Evolutionary conservation across 2,113 vertebrate species (phyloP).

Genomic region (Amblyopsis rosae): DNA sequence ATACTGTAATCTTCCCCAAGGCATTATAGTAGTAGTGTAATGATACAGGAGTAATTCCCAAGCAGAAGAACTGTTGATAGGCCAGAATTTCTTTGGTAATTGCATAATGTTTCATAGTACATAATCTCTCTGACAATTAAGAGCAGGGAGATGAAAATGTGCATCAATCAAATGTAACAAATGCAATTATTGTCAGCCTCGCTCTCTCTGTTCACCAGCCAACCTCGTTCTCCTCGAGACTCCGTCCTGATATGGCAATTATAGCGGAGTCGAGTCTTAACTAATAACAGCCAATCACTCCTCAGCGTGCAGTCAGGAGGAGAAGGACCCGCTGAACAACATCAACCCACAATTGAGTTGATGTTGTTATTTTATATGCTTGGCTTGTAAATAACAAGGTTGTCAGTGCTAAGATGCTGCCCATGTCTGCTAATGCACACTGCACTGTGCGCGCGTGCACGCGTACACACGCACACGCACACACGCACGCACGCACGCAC

Average conservation of each 20-base stretch:
- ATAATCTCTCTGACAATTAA: slow-evolving; percentile 67
- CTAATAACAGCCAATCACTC: slow-evolving; percentile 73
- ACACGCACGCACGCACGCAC: neutral
- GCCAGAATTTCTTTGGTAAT: slow-evolving; percentile 66
- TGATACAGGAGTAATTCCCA: slow-evolving; percentile 49
- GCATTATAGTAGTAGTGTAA: slow-evolving; percentile 41
- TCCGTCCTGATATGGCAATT: slow-evolving; percentile 69
- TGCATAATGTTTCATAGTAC: slow-evolving; percentile 72
- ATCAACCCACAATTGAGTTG: slow-evolving; percentile 63
- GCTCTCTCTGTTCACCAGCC: slow-evolving; percentile 48
- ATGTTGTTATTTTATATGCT: slow-evolving; percentile 59
- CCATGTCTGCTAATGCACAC: neutral
- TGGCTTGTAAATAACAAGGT: slow-evolving; percentile 39
- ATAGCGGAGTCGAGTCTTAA: slow-evolving; percentile 58
- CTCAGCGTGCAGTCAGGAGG: slow-evolving; percentile 50
- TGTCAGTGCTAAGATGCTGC: slow-evolving; percentile 19
- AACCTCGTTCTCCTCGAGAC: slow-evolving; percentile 62
- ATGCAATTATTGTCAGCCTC: slow-evolving; percentile 65
- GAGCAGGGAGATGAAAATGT: slow-evolving; percentile 63
- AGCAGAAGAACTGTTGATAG: slow-evolving; percentile 65
- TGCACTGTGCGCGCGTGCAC: neutral
- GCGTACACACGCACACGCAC: neutral
- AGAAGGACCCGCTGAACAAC: slow-evolving; percentile 55
- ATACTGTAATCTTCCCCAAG: slow-evolving; percentile 12
- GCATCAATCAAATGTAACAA: slow-evolving; percentile 72